Base-by-base conservation (phyloP, 2,797 vertebrate species). In the Argentina silus region DNA sequence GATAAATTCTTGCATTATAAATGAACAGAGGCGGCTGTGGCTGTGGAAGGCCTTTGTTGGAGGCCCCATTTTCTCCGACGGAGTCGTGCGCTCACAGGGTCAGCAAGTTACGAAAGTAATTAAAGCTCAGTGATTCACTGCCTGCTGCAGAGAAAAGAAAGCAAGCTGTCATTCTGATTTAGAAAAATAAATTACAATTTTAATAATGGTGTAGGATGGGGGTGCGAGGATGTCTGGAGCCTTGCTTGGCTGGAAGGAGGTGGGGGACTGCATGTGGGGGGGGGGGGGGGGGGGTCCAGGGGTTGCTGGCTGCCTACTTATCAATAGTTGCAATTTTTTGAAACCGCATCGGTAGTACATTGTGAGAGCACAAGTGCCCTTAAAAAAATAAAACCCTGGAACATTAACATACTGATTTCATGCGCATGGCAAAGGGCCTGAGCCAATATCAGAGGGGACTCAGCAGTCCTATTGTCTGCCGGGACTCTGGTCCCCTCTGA, bases 331-430 rank as follows among this genome's bases (percentile, higher is more conserved):
- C 95, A 95, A 94, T 97, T 98, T 98, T 96, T 95, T 95, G 93
- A 93, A 94, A 93, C 95, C 95, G 92, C 97, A 95, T 96, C 95
- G 94, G 95, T 96, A 93, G 95, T 97, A 97, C 95, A 97, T 95
- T 97, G 96, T 95, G 94, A 95, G 95, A 95, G 96, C 96, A 96
- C 97, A 97, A 98, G 96, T 97, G 96, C 95, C 96, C 96, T 98
- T 97, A 98, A 98, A 98, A 97, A 97, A 96, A 96, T 89, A 91
- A 94, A 93, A 96, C 92, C 93, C 90, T 80, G 92, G 95, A 96
- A 97, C 97, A 99, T 99, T 99, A 98, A 97, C 98, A 99, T 99
- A 99, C 95, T 97, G 98, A 99, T 99, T 98, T 97, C 96, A 97
- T 96, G 97, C 96, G 95, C 96, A 95, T 98, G 97, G 97, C 96